Conservation (phyloP, 1,140 invertebrate species). For the Medauroidea extradentata region DNA sequence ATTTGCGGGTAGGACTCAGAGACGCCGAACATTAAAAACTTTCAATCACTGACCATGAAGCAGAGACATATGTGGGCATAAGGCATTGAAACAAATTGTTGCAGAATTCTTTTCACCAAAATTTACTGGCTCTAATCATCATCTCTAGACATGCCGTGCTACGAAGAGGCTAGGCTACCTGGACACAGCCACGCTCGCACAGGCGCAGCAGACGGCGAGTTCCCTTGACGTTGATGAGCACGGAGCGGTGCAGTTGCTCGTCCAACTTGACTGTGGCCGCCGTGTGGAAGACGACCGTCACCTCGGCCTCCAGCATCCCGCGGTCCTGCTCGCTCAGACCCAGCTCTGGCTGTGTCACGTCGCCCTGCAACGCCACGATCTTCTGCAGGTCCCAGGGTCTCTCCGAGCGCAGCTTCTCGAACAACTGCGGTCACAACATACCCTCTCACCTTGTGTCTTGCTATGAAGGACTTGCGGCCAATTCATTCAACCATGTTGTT, state of each 20-base stretch:
- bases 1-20: too few relatives aligned
- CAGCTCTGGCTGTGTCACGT: conserved; percentile 60
- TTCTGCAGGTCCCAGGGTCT: conserved; percentile 53
- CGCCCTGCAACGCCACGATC: conserved; percentile 58
- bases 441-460: too few relatives aligned
- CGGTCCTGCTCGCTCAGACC: conserved; percentile 62
- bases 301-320: conserved; percentile 51
- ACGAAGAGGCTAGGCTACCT: too few relatives aligned
- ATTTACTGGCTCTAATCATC: too few relatives aligned
- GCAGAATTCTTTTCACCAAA: too few relatives aligned
- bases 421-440: conserved; percentile 46
- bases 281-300: conserved; percentile 70
- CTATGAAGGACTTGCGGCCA: too few relatives aligned
- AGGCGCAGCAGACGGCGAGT: conserved; percentile 26
- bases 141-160: too few relatives aligned
- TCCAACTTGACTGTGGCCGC: conserved; percentile 65
- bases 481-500: too few relatives aligned
- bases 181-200: not conserved
- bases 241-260: conserved; percentile 49
- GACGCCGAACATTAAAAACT: too few relatives aligned
- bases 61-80: too few relatives aligned
- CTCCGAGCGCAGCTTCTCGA: conserved; percentile 47
- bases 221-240: conserved; percentile 29
- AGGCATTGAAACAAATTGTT: too few relatives aligned
- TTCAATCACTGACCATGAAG: too few relatives aligned